Evolutionary conservation across 2,888 invertebrate genomes (phyloP), one percentile per base, ranked within the genome.

Genomic region (Lepidocyrtinus sp.): DNA sequence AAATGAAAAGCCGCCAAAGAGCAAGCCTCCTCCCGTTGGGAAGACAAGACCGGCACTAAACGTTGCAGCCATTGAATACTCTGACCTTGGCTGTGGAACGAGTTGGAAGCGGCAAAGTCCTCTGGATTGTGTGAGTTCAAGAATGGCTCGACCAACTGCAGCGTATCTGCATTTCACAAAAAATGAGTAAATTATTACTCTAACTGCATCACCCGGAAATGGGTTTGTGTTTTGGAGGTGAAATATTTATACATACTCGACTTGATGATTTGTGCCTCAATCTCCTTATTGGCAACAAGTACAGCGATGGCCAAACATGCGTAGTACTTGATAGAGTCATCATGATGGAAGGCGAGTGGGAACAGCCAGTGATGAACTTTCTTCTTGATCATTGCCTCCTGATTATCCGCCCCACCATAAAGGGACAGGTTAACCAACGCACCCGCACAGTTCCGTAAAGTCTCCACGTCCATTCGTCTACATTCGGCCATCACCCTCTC

Each of bases 221-320:
- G 46, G 46, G n/a, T 59, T n/a, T n/a, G n/a, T 5, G 59, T 59
- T 17, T 3, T n/a, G 59, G n/a, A 59, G 3, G 7, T n/a, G 7
- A 5, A 59, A 45, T 7, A 36, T 12, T 36, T 36, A n/a, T 17
- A 36, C 64, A 79, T 83, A 86, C 86, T 86, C 0, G 98, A 98
- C 88, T 96, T 95, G 24, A 96, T 90, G 0, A 99, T 98, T 45
- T 96, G 96, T 0, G 97, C 96, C 91, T 99, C 99, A 86, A 99
- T 96, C 91, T 99, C 99, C 88, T 97, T 97, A 89, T 98, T 98
- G 9, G 98, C 97, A 24, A 98, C 97, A 83, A 99, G 91, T 26
- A 96, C 96, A 2, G 98, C 96, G 85, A 99, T 98, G 27, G 99
- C 99, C 87, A 99, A 91, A 88, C 99, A 99, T 12, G 99, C 99